Base-by-base conservation (phyloP, 2,797 vertebrate genomes). In the Poecilia gillii region DNA sequence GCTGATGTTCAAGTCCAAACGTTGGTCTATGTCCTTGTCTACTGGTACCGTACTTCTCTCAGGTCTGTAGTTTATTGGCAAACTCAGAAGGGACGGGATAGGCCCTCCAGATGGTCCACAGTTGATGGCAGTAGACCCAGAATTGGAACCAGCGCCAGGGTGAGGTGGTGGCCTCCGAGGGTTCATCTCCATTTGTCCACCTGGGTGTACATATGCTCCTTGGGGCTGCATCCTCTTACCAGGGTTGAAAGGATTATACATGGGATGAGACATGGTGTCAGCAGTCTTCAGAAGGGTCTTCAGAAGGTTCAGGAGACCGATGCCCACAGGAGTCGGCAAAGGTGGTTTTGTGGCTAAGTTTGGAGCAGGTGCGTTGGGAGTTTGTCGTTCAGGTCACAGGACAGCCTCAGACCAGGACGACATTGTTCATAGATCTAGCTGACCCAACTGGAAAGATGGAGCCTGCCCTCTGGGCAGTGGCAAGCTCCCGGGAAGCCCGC, bases 361-460 rank as follows among this genome's bases (percentile, higher is more conserved):
- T 3, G 71, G n/a, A 64, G 57, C 9, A 0, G 3, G 39, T 43
- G 72, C 18, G 6, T 77, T 90, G 75, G 68, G 81, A 49, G 45
- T 79, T 88, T 12, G 75, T 25, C 25, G 81, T 72, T 53, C 89
- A 86, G 25, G 70, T 81, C 1, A 43, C 3, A 2, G 76, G 70
- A 76, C 68, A 68, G 18, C 72, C 84, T 9, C 79, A 89, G 91
- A 86, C 74, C 85, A 93, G 89, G 36, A 96, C 77, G 28, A 92
- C 90, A 0, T 74, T 87, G 84, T 83, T 90, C 31, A 94, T 89
- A 59, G 92, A 91, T 97, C 95, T 92, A 96, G 94, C 62, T 96
- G 96, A 89, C 95, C 96, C 87, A 97, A 94, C 92, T 92, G 95
- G 85, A 97, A 96, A 93, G 96, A 95, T 47, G 84, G 78, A 94